Base-by-base conservation (phyloP, 2,113 vertebrate genomes). In the Pteruthius melanotis region DNA sequence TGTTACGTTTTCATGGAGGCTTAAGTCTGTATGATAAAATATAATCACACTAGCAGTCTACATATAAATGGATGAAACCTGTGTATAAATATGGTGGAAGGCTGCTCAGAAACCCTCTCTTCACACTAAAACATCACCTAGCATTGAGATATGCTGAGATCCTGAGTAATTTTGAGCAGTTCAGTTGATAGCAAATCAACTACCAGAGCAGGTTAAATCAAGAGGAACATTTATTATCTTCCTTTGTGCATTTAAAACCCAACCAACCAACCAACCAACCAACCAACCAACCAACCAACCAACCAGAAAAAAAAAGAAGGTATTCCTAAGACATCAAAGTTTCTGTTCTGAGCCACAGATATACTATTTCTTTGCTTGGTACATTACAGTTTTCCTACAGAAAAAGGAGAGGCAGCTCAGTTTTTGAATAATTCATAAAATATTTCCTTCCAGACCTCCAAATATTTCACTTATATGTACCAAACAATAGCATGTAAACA, bases 261-360 rank as follows among this genome's bases (percentile, higher is more conserved):
- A 68, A 35, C 5, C 49, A 47, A 39, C 18, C 31, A 61, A 35
- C 2, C 4, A 77, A 61, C 0, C 11, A 40, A 53, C 1, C 3
- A 61, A 84, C 2, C 4, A 65, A 66, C 4, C 8, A 65, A 52
- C 11, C 30, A 66, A 39, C 2, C 4, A 68, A 20, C n/a, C n/a
- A n/a, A n/a, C n/a, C n/a, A n/a, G n/a, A 52, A 59, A 42, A 49
- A 64, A 31, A 47, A 4, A 28, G 6, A 27, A 24, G 15, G 3
- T 26, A 4, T 68, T 72, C 24, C 40, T 60, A 54, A 54, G n/a
- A 14, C 26, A 47, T 7, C 4, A 30, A 61, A 21, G 7, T 47
- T 75, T 53, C 27, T 78, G 20, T 78, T 76, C 30, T 49, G n/a
- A 74, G 19, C 3, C 16, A 74, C 9, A 40, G 19, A 65, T 33